phyloP scores from a whole-genome alignment of 2,113 vertebrate genomes.

The Nothocercus julius region DNA sequence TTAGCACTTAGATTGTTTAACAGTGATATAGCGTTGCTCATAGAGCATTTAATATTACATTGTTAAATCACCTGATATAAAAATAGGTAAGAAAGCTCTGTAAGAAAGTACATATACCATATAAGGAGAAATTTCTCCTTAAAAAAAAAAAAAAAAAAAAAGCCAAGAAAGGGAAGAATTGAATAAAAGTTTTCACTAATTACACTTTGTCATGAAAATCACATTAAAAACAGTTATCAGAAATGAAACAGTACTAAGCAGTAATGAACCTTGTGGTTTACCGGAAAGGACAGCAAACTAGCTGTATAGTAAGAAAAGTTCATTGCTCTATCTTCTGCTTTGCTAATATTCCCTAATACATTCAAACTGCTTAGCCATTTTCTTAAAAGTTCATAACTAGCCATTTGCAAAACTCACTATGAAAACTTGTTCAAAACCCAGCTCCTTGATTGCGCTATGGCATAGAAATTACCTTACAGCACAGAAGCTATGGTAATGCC shows the following conservation, averaged over 20 bases:
- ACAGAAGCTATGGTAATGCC: conserved; percentile 1
- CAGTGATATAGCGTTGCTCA: conserved; percentile 73
- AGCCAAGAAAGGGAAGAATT: conserved; percentile 47
- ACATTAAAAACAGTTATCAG: conserved; percentile 66
- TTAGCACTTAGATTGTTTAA: conserved; percentile 66
- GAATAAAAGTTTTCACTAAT: conserved; percentile 58
- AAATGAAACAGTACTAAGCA: conserved; percentile 65
- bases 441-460: neutral
- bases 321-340: neutral
- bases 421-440: conserved; percentile 52
- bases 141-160: conserved; percentile 19
- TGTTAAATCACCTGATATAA: conserved; percentile 74
- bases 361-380: conserved; percentile 47
- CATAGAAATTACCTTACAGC: neutral
- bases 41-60: conserved; percentile 73
- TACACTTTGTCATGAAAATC: conserved; percentile 66
- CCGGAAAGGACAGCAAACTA: conserved; percentile 60
- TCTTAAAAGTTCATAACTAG: conserved; percentile 23
- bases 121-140: conserved; percentile 70
- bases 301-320: conserved; percentile 52
- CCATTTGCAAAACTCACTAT: conserved; percentile 48
- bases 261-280: conserved; percentile 59
- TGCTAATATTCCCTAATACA: conserved; percentile 38
- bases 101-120: conserved; percentile 77
- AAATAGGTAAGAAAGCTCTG: conserved; percentile 83